Base-by-base conservation (phyloP, 2,113 vertebrate species). In the Motacilla alba region DNA sequence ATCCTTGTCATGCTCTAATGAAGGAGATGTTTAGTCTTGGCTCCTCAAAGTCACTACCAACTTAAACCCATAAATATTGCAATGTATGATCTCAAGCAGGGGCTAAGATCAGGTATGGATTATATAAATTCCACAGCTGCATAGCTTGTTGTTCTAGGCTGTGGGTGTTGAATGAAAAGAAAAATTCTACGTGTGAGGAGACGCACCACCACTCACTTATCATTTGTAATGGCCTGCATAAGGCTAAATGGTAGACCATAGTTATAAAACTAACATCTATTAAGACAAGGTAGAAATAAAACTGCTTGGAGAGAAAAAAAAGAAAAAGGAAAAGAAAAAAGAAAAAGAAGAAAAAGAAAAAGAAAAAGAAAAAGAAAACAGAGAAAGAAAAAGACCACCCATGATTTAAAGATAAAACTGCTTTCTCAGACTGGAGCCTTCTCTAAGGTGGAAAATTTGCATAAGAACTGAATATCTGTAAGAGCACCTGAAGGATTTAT, bases 301-400 rank as follows among this genome's bases (percentile, higher is more conserved):
- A 31, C 4, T 78, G 13, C 8, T 8, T n/a, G 8, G 11, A 74
- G 3, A 75, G 1, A 6, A 4, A 4, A 10, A 5, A 12, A 24
- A 10, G 2, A 15, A 26, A 8, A 3, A 30, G 10, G 3, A 26
- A 1, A 15, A 31, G 5, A 19, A 8, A 14, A 5, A 16, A 8
- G 9, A 15, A 55, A 19, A 22, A 1, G 8, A 7, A 19, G 11
- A 23, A 3, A 11, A 5, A 14, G 27, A 9, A 1, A 2, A 41
- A 39, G 31, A 17, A 2, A 10, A 20, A 20, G 10, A 9, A 1
- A 5, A 13, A 16, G 10, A n/a, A 5, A 7, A 2, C 18, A 11
- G 8, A 5, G 10, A 5, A 12, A 15, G 13, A 16, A 7, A 21
- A 18, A 4, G 9, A 8, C 17, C 2, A 10, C 3, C 8, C 17